Conservation (phyloP, 2,113 vertebrate genomes). For the Otus sunia region DNA sequence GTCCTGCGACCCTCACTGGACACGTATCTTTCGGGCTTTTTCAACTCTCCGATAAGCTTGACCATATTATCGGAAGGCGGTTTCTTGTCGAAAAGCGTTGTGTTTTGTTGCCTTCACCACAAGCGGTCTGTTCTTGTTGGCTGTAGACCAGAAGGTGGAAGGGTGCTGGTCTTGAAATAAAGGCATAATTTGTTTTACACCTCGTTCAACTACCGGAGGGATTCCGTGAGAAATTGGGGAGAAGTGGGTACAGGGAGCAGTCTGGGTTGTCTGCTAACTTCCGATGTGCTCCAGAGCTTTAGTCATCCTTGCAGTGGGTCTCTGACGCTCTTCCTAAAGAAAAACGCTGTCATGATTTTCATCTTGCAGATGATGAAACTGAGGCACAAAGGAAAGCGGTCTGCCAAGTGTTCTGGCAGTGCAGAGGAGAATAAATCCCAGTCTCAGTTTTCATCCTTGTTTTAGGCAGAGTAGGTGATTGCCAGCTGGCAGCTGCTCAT, state of each 20-base stretch:
- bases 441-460: background rate
- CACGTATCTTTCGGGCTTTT: background rate
- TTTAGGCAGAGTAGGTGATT: background rate
- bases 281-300: background rate
- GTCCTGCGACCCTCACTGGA: background rate
- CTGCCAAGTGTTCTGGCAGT: slow-evolving; percentile 11
- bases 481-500: background rate
- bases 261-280: background rate
- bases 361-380: background rate
- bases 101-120: background rate
- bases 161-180: background rate
- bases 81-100: background rate
- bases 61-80: fast-evolving
- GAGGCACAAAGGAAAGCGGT: background rate
- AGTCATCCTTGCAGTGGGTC: no score
- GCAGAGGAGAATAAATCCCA: background rate
- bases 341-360: background rate
- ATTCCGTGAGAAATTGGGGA: background rate
- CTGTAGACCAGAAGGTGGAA: background rate
- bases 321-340: background rate
- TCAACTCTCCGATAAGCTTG: background rate
- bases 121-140: background rate
- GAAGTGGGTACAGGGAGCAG: background rate
- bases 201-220: fast-evolving
- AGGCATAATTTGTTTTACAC: fast-evolving